phyloP scores from a whole-genome alignment of 2,888 invertebrate genomes.

The Sarcophaga subvicina region DNA sequence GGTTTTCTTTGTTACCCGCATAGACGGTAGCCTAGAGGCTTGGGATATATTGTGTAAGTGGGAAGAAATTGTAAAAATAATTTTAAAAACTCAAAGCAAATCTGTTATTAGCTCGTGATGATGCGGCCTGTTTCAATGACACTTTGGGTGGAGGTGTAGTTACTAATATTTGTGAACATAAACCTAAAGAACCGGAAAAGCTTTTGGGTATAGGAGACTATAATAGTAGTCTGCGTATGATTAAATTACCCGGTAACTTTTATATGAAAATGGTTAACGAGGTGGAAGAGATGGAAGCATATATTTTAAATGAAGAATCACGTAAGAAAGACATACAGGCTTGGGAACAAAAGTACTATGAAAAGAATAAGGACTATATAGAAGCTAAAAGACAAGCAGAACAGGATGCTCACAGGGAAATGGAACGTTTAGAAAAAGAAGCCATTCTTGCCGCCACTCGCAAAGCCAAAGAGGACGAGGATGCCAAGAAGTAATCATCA shows the following conservation, averaged over 20 bases:
- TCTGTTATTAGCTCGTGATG: slow-evolving; percentile 77
- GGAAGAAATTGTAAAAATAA: background rate
- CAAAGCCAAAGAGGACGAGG: slow-evolving; percentile 73
- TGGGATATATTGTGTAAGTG: slow-evolving; percentile 87
- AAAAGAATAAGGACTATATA: slow-evolving; percentile 79
- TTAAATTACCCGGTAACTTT: slow-evolving; percentile 84
- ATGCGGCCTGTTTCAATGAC: slow-evolving; percentile 85
- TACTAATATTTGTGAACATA: slow-evolving; percentile 85
- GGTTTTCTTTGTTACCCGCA: slow-evolving; percentile 87
- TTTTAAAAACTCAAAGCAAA: background rate
- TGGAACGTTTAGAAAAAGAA: slow-evolving; percentile 80
- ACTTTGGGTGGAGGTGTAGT: slow-evolving; percentile 87
- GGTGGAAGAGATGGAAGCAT: slow-evolving; percentile 79
- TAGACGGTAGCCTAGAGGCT: slow-evolving; percentile 89
- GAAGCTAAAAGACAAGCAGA: slow-evolving; percentile 79
- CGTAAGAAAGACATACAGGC: slow-evolving; percentile 77
- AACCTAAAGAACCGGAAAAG: slow-evolving; percentile 83
- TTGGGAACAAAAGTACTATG: slow-evolving; percentile 86
- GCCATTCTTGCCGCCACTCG: slow-evolving; percentile 72
- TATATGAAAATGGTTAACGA: slow-evolving; percentile 82
- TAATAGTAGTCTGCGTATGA: slow-evolving; percentile 87
- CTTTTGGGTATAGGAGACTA: slow-evolving; percentile 87
- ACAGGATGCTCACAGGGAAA: slow-evolving; percentile 83
- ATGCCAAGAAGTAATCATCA: slow-evolving; percentile 65
- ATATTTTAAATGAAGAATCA: slow-evolving; percentile 83